phyloP scores from a whole-genome alignment of 2,888 invertebrate genomes.

The Lasioglossum malachurum region DNA sequence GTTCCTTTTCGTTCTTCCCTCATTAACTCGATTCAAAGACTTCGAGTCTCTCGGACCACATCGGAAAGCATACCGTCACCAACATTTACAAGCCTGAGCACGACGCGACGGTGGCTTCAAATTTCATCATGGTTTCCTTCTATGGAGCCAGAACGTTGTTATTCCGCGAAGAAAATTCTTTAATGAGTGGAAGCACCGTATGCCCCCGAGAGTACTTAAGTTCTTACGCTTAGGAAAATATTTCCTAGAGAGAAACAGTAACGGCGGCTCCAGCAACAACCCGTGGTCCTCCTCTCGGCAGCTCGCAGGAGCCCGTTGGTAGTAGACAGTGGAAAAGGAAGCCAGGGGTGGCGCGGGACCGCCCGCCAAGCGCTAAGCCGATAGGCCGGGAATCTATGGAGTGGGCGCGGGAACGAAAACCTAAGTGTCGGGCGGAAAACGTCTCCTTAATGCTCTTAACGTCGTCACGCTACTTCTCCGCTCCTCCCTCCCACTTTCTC shows the following conservation, averaged over 20 bases:
- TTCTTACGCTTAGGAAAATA: conserved; percentile 79
- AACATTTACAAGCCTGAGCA: background rate
- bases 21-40: background rate
- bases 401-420: conserved; percentile 78
- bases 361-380: conserved; percentile 82
- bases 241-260: conserved; percentile 70
- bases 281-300: conserved; percentile 36
- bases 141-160: background rate
- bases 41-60: background rate
- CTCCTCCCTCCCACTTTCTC: conserved; percentile 54
- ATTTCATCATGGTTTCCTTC: background rate
- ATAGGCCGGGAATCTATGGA: conserved; percentile 82
- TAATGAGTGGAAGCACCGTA: conserved; percentile 56
- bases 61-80: background rate
- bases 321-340: conserved; percentile 61
- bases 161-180: conserved; percentile 40
- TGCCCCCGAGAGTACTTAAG: conserved; percentile 65
- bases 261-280: conserved; percentile 39
- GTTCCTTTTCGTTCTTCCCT: background rate
- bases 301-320: conserved; percentile 39
- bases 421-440: conserved; percentile 82
- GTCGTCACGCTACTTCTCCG: conserved; percentile 76
- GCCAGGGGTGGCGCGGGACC: conserved; percentile 74
- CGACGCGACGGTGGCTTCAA: background rate
- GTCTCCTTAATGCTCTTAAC: conserved; percentile 84